Percentiles rank a stretch among this genome's conserved stretches.
phyloP scores from a whole-genome alignment of 1,140 invertebrate species.

The Drosophila biarmipes region DNA sequence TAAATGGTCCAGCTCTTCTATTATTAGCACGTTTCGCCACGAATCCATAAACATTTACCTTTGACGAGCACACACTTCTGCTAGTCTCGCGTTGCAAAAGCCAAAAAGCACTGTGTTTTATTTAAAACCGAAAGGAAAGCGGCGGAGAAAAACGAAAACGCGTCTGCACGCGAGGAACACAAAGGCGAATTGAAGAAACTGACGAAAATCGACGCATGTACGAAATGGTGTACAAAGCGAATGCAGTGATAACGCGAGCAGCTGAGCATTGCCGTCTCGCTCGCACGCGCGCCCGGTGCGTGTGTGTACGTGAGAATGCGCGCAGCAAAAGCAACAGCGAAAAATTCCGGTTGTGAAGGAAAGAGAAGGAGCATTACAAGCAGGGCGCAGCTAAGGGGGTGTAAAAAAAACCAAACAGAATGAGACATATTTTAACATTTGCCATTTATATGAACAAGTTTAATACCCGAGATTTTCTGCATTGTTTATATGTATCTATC shows the following conservation, averaged over 20 bases:
- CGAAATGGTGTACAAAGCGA: constrained; percentile 70
- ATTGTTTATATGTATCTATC: not conserved
- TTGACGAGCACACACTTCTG: constrained; percentile 13
- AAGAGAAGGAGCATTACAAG: constrained; percentile 13
- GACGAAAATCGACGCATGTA: constrained; percentile 54
- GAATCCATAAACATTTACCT: constrained; percentile 24
- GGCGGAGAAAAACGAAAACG: constrained; percentile 66
- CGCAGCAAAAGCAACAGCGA: constrained; percentile 68
- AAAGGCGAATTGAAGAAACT: constrained; percentile 68
- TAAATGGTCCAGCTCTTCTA: constrained; percentile 5
- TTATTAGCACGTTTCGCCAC: constrained; percentile 23
- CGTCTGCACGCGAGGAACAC: constrained; percentile 75
- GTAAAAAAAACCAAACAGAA: constrained; percentile 43
- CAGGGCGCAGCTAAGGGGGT: not conserved
- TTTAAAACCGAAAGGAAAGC: constrained; percentile 18
- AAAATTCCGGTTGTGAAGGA: constrained; percentile 78
- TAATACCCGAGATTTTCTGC: constrained; percentile 2
- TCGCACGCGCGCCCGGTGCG: constrained; percentile 11
- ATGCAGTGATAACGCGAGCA: constrained; percentile 76
- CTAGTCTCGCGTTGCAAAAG: not conserved
- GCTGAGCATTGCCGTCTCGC: constrained; percentile 49
- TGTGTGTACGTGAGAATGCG: constrained; percentile 74
- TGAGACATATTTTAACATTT: not conserved
- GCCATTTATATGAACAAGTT: no score
- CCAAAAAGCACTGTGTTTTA: constrained; percentile 8